Base-by-base conservation (phyloP, 2,797 vertebrate species). In the Mus minutoides region DNA sequence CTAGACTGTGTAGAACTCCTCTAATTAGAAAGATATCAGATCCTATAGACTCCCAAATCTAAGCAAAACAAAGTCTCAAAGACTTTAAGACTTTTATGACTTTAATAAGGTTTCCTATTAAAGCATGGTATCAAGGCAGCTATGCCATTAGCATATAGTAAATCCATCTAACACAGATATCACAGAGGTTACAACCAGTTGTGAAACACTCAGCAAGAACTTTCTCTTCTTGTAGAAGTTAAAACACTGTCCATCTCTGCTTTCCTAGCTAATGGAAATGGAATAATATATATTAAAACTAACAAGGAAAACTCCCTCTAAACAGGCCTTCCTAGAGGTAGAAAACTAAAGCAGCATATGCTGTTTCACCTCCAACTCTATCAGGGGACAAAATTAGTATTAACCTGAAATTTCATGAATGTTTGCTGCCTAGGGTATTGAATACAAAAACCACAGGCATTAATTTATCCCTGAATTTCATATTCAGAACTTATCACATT, bases 291-390 rank as follows among this genome's bases (percentile, higher is more conserved):
- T 7, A 76, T 79, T 64, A 92, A 91, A 92, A 90, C 34, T 62
- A 96, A 96, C 26, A 95, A 60, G 75, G 16, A 31, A 31, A 31
- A 88, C 52, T 92, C 77, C 90, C 62, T 93, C 92, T 88, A 87
- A 95, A 92, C 95, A 94, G 94, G 96, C 88, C 88, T 91, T 89
- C 62, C 93, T 97, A 97, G 97, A 98, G 96, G 96, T 97, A 98
- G 97, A 97, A 97, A 97, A 97, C 88, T 94, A 97, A 95, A 97
- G 96, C 97, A 96, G 97, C 97, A 80, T 60, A 73, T 54, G 92
- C 62, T 86, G 56, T 92, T 96, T 95, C 92, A 94, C 86, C 46
- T 95, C 71, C 79, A 95, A 91, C 88, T 88, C 12, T 29, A 84
- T 56, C 73, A 86, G 88, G 85, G 40, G 93, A 95, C 76, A 97